Evolutionary conservation across 1,140 invertebrate genomes (phyloP).

Genomic region (Drosophila rhopaloa): DNA sequence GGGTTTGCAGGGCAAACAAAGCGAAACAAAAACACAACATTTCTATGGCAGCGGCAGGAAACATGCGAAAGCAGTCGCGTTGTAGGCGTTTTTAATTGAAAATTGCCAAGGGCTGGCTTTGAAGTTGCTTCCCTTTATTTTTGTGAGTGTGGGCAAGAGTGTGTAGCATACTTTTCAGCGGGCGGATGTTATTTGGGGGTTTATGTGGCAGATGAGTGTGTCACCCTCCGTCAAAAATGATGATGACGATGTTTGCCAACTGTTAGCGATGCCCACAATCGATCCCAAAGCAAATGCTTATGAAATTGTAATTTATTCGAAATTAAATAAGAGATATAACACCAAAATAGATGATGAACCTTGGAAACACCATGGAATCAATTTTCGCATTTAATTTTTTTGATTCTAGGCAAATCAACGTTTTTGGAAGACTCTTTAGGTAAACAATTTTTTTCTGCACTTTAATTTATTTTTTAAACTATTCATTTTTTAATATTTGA

Average conservation of each 20-base stretch:
- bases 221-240: conserved; percentile 27
- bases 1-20: conserved; percentile 13
- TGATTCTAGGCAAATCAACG: no score
- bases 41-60: conserved; percentile 19
- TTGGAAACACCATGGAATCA: conserved; percentile 4
- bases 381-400: no score
- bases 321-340: conserved; percentile 9
- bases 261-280: conserved; percentile 71
- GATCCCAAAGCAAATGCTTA: conserved; percentile 71
- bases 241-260: conserved; percentile 62
- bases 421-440: no score
- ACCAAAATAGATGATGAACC: neutral
- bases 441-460: no score
- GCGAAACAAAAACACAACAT: conserved; percentile 21
- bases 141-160: neutral
- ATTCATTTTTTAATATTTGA: no score
- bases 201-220: neutral
- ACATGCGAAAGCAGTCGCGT: conserved; percentile 15
- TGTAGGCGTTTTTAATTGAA: conserved; percentile 81
- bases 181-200: conserved; percentile 23
- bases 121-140: conserved; percentile 50
- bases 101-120: conserved; percentile 76
- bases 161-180: conserved; percentile 61
- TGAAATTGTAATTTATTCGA: conserved; percentile 55
- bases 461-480: no score